Evolutionary conservation across 2,797 vertebrate species (phyloP).

Genomic region (Toxotes lorentzi): DNA sequence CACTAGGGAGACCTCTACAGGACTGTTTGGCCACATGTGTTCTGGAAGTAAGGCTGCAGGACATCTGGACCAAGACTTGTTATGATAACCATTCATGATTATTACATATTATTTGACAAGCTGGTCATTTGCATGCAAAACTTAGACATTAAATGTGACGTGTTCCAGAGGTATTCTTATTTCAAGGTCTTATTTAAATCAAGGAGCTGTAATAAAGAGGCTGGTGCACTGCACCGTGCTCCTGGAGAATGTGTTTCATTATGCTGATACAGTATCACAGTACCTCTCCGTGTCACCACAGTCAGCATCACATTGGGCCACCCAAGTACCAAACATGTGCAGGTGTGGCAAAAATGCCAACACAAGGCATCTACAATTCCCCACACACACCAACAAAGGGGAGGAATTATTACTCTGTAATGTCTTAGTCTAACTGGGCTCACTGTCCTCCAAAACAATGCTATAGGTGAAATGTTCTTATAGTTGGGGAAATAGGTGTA

Average conservation of each 20-base stretch:
- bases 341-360: not conserved
- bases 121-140: not conserved
- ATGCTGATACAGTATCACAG: not conserved
- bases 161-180: not conserved
- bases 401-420: not conserved
- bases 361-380: not conserved
- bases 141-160: not conserved
- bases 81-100: too few species aligned
- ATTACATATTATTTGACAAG: not conserved
- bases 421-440: not conserved
- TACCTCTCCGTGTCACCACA: not conserved
- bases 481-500: not conserved
- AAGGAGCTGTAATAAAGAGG: too few species aligned
- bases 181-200: not conserved
- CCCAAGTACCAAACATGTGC: not conserved
- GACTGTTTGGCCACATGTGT: not conserved
- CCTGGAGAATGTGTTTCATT: not conserved
- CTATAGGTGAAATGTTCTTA: not conserved
- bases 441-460: too few species aligned
- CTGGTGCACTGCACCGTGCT: not conserved
- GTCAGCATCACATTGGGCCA: constrained; percentile 1
- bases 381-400: not conserved
- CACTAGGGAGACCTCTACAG: not conserved
- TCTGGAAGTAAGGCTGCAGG: not conserved
- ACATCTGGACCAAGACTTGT: not conserved